phyloP scores from a whole-genome alignment of 2,888 invertebrate genomes.

The Agelastica alni region DNA sequence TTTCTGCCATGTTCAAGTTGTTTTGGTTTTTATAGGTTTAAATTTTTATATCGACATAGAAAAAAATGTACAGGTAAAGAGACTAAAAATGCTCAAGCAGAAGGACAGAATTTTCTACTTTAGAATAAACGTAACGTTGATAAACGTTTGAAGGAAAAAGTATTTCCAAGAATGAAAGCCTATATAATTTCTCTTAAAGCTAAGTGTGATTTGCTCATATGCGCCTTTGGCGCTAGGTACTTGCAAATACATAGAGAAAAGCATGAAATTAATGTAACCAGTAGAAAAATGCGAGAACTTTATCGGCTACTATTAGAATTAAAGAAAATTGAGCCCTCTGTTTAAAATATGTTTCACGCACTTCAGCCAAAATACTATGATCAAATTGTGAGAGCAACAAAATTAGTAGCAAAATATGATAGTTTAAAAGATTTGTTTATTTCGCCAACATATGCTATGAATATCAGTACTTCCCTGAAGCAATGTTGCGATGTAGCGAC shows the following conservation, averaged over 20 bases:
- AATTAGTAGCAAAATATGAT: conserved; percentile 24
- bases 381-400: conserved; percentile 16
- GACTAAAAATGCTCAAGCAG: not conserved
- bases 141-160: not conserved
- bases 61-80: not conserved
- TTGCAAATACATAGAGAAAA: conserved; percentile 27
- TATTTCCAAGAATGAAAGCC: not conserved
- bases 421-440: conserved; percentile 10
- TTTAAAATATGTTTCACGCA: not conserved
- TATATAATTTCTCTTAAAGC: no score
- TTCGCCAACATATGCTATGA: conserved; percentile 23
- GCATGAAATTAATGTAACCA: conserved; percentile 18
- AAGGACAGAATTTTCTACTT: not conserved
- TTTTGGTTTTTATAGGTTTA: not conserved
- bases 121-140: not conserved
- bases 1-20: not conserved
- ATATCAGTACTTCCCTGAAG: conserved; percentile 16
- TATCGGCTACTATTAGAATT: conserved; percentile 28
- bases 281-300: conserved; percentile 14
- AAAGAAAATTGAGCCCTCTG: conserved; percentile 4
- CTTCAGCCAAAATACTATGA: conserved; percentile 9
- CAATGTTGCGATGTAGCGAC: conserved; percentile 27
- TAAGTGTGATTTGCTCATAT: conserved; percentile 23
- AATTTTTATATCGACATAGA: not conserved
- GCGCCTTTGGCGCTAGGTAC: conserved; percentile 32